Base-by-base conservation (phyloP, 2,888 invertebrate genomes). In the Cosmorhoe ocellata region DNA sequence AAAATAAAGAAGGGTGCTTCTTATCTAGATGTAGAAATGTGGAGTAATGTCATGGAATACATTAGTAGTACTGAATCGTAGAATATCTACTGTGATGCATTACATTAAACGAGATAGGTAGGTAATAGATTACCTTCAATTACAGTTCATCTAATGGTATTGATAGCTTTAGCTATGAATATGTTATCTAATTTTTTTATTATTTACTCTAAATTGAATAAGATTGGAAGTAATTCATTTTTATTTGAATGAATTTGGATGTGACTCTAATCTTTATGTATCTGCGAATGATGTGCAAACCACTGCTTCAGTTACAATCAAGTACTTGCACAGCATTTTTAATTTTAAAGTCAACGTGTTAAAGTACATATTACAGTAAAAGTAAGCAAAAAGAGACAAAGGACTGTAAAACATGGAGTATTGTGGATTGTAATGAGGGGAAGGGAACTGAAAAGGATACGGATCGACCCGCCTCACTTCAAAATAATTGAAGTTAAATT, bases 401-500 rank as follows among this genome's bases (percentile, higher is more conserved):
- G 28, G 12, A 5, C 9, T 10, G 24, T 24, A 24, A 75, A 82
- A 72, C 69, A 76, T 57, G 43, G 78, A 81, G 84, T 80, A 81
- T 82, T 84, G 84, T 84, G 79, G 81, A 85, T 81, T 79, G 84
- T 83, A 83, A 84, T 81, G 76, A 83, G 81, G 81, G 86, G 84
- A 82, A 84, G 88, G 89, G 88, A 81, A 68, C 76, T 84, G 84
- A 87, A 85, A 86, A 79, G 84, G 84, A 86, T 86, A 84, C 81
- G 79, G 74, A 75, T 70, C 76, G 74, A 74, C 76, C 77, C 79
- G 69, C 71, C 78, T 83, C 83, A 81, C 86, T 89, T 87, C 78
- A 88, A 81, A 85, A 84, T 89, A 89, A 89, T 90, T 87, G 84
- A 88, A 88, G 84, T 86, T 85, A 87, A 89, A 89, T 88, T 88